These are phyloP conservation scores for Helicoverpa zea DNA, from an alignment of 1,140 invertebrate genomes.

Conservation along the genomic window DNA sequence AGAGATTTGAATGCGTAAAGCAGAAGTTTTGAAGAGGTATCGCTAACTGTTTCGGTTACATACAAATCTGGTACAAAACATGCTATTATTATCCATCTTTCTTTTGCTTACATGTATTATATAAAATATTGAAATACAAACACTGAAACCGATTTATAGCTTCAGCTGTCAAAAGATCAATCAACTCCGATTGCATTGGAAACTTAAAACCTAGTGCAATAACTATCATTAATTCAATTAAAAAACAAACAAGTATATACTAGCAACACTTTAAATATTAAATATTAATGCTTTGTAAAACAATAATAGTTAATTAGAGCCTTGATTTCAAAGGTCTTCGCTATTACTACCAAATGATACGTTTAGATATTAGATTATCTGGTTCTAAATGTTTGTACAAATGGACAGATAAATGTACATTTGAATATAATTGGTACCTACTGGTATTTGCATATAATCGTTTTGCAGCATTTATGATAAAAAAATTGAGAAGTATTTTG, in stretches of 20 bases:
- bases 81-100: too few relatives aligned
- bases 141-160: not conserved
- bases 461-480: not conserved
- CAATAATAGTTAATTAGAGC: conserved; percentile 52
- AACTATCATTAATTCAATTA: conserved; percentile 26
- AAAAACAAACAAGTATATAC: conserved; percentile 16
- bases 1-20: too few relatives aligned
- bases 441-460: conserved; percentile 25
- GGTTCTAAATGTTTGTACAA: conserved; percentile 41
- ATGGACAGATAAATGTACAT: conserved; percentile 42
- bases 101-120: too few relatives aligned
- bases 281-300: conserved; percentile 4
- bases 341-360: conserved; percentile 56
- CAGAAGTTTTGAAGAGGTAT: too few relatives aligned
- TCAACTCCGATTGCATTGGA: not conserved
- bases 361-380: conserved; percentile 13
- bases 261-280: not conserved
- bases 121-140: not conserved
- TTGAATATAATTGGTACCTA: conserved; percentile 38
- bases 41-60: too few relatives aligned
- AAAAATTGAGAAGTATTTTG: too few relatives aligned
- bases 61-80: too few relatives aligned
- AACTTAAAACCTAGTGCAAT: conserved; percentile 21
- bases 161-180: conserved; percentile 25
- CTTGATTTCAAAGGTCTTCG: conserved; percentile 65